These are phyloP conservation scores for Actenoides hombroni DNA, from an alignment of 2,113 vertebrate genomes.

Conservation along the genomic window DNA sequence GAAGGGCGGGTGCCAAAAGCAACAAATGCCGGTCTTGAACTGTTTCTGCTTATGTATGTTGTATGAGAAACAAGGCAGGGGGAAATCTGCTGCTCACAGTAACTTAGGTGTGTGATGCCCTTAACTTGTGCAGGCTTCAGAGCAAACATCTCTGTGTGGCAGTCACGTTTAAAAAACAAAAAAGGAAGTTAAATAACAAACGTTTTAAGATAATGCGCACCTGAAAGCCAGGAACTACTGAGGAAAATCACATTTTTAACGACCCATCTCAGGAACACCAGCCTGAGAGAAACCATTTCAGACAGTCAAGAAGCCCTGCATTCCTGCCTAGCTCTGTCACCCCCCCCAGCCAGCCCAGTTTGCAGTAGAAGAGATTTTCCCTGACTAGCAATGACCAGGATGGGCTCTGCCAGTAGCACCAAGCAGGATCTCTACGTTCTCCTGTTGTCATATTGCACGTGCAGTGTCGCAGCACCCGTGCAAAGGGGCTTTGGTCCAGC, in stretches of 20 bases:
- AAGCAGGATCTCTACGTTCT: not conserved
- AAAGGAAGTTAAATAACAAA: not conserved
- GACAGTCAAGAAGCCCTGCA: not conserved
- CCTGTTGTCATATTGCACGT: rapidly evolving
- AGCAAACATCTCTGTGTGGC: not conserved
- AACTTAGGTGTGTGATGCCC: not conserved
- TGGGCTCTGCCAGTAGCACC: not conserved
- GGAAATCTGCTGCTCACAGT: not conserved
- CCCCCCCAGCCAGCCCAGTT: not conserved
- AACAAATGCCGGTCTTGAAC: not conserved
- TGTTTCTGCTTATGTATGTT: not conserved
- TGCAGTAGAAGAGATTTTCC: not conserved
- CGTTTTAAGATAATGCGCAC: not conserved
- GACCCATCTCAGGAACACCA: not conserved
- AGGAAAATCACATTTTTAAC: not conserved
- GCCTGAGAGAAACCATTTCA: not conserved
- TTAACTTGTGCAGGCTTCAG: not conserved
- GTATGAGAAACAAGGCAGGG: not conserved
- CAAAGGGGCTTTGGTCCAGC: not conserved
- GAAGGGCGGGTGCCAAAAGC: not conserved
- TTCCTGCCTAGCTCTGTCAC: not conserved
- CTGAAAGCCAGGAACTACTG: not conserved
- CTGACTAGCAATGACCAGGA: too few species aligned
- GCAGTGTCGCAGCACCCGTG: rapidly evolving
- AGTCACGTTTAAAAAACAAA: not conserved